A percentile compares a stretch with the other conserved stretches of the same genome.
phyloP scores from a whole-genome alignment of 2,113 vertebrate genomes.

The Petrocephalus microphthalmus region DNA sequence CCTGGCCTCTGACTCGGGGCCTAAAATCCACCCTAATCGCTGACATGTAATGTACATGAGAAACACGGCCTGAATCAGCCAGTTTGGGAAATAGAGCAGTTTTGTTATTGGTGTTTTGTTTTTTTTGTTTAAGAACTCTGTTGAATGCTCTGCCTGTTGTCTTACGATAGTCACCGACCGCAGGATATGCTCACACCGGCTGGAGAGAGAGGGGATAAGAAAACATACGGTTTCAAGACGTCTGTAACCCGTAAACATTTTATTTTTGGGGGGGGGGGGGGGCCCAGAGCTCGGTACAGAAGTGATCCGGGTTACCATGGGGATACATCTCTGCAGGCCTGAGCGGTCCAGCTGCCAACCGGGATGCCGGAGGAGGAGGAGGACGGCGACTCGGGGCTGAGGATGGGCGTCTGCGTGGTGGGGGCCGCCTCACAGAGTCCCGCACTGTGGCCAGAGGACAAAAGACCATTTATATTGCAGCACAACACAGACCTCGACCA shows the following conservation, averaged over 20 bases:
- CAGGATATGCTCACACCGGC: constrained; percentile 27
- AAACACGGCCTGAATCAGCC: constrained; percentile 36
- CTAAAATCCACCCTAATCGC: no score
- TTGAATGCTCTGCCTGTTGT: constrained; percentile 64
- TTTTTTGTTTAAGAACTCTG: constrained; percentile 57
- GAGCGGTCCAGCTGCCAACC: constrained; percentile 21
- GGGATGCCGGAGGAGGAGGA: constrained; percentile 27
- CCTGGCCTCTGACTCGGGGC: constrained; percentile 55
- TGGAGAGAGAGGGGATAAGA: background rate
- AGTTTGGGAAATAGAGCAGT: constrained; percentile 47
- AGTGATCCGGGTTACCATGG: constrained; percentile 28
- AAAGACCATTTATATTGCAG: constrained; percentile 18
- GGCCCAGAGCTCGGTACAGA: constrained; percentile 42
- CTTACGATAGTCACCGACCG: constrained; percentile 59
- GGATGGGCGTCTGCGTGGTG: background rate
- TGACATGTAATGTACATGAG: no score
- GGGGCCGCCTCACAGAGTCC: constrained; percentile 32
- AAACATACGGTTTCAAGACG: constrained; percentile 39
- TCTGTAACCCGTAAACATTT: constrained; percentile 50
- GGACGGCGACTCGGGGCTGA: constrained; percentile 23
- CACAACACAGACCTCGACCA: constrained; percentile 45
- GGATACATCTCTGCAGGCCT: constrained; percentile 26
- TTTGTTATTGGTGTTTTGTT: constrained; percentile 70
- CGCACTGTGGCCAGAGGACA: constrained; percentile 28
- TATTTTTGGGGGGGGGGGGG: constrained; percentile 21